Evolutionary conservation across 2,797 vertebrate genomes (phyloP).

Genomic region (Netta rufina): DNA sequence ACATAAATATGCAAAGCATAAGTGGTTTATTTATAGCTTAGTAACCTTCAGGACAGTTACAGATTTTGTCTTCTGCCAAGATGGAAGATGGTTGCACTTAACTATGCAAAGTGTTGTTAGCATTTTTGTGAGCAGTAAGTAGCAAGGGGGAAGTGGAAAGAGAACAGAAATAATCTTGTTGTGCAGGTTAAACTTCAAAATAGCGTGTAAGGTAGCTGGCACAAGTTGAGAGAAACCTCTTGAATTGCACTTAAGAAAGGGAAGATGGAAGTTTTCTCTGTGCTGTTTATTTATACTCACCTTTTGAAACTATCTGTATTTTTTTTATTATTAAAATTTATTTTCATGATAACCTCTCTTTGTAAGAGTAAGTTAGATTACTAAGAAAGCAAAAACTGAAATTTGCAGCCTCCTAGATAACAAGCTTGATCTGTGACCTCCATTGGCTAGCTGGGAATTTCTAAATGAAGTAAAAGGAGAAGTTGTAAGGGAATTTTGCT

Average conservation of each 20-base stretch:
- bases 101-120: not conserved
- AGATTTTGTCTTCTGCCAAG: not conserved
- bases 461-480: not conserved
- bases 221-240: not conserved
- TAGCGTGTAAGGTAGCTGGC: not conserved
- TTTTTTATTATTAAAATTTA: not conserved
- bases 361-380: not conserved
- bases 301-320: not conserved
- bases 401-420: not conserved
- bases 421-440: not conserved
- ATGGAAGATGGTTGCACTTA: not conserved
- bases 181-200: not conserved
- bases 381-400: not conserved
- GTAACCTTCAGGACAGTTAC: not conserved
- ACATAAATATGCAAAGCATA: not conserved
- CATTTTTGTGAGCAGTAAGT: not conserved
- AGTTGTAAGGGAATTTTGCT: not conserved
- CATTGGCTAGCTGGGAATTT: not conserved
- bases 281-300: not conserved
- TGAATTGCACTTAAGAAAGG: not conserved
- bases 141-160: not conserved
- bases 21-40: not conserved
- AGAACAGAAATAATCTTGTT: not conserved
- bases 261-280: not conserved
- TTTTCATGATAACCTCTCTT: not conserved